Percentiles rank a stretch among this genome's conserved stretches.
Conservation (phyloP, 1,140 invertebrate species). For the Rhagoletis pomonella region DNA sequence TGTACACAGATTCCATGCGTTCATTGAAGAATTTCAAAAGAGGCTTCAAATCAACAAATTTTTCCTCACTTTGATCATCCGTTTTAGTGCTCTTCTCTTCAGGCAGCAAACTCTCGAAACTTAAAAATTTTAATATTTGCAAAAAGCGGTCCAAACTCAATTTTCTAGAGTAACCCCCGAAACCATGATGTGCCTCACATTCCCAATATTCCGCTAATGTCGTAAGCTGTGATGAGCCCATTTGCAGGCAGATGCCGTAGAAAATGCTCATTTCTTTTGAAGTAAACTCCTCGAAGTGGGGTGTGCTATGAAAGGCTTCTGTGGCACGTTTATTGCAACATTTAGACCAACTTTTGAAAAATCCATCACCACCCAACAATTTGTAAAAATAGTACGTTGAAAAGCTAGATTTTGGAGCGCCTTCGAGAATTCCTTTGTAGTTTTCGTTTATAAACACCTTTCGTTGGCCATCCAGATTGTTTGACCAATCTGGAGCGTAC, state of each 20-base stretch:
- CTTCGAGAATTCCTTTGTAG: neutral
- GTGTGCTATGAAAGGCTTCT: neutral
- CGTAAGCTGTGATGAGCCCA: slow-evolving; percentile 63
- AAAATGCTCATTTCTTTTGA: slow-evolving; percentile 65
- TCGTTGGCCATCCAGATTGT: neutral
- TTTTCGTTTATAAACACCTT: neutral
- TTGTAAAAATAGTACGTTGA: slow-evolving; percentile 60
- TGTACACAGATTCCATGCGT: slow-evolving; percentile 58
- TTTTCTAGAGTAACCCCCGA: slow-evolving; percentile 16
- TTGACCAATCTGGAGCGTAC: slow-evolving; percentile 27
- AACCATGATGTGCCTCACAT: slow-evolving; percentile 53
- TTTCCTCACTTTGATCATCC: neutral
- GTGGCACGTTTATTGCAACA: neutral
- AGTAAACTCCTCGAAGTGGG: slow-evolving; percentile 42
- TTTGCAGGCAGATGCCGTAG: slow-evolving; percentile 61
- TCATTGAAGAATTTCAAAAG: neutral
- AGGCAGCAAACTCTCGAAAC: neutral
- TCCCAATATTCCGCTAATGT: slow-evolving; percentile 63
- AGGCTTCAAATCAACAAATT: neutral
- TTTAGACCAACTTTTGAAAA: slow-evolving; percentile 58
- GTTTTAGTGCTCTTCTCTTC: neutral
- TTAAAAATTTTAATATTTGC: neutral
- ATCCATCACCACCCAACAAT: slow-evolving; percentile 62
- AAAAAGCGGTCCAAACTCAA: neutral
- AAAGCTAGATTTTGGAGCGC: neutral